These are phyloP conservation scores for Callinectes sapidus DNA, from an alignment of 2,888 invertebrate genomes.

Conservation along the genomic window DNA sequence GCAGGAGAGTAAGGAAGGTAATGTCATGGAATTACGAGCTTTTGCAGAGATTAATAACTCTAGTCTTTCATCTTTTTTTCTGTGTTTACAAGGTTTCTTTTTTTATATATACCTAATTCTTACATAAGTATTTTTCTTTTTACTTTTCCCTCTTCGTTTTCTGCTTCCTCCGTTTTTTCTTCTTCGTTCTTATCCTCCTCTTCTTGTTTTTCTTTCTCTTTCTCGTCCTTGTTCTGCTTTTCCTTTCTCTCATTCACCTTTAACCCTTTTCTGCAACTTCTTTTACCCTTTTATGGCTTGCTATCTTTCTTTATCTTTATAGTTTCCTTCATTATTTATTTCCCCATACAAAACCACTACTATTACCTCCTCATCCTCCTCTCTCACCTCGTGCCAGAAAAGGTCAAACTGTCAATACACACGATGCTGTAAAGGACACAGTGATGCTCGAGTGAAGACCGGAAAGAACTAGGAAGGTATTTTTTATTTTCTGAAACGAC, in stretches of 20 bases:
- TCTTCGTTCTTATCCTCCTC: background rate
- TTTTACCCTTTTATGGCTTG: background rate
- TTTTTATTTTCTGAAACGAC: constrained; percentile 7
- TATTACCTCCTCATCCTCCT: no score
- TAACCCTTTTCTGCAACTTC: background rate
- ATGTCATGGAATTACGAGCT: no score
- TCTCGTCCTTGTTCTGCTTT: background rate
- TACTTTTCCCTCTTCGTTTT: background rate
- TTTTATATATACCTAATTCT: background rate
- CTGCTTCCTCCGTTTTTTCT: background rate
- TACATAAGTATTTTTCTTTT: background rate
- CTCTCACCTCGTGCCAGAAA: background rate
- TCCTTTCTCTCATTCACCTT: background rate
- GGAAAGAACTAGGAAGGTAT: background rate
- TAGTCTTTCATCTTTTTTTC: background rate
- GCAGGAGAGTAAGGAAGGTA: background rate
- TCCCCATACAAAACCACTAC: background rate
- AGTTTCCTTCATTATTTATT: background rate
- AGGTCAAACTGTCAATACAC: background rate
- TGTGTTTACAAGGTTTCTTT: background rate
- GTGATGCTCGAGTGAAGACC: background rate
- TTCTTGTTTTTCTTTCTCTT: background rate
- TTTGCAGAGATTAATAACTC: background rate
- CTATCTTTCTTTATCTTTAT: background rate
- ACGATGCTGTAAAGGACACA: background rate